phyloP scores from a whole-genome alignment of 2,888 invertebrate species.

The Pseudolycoriella hygida region DNA sequence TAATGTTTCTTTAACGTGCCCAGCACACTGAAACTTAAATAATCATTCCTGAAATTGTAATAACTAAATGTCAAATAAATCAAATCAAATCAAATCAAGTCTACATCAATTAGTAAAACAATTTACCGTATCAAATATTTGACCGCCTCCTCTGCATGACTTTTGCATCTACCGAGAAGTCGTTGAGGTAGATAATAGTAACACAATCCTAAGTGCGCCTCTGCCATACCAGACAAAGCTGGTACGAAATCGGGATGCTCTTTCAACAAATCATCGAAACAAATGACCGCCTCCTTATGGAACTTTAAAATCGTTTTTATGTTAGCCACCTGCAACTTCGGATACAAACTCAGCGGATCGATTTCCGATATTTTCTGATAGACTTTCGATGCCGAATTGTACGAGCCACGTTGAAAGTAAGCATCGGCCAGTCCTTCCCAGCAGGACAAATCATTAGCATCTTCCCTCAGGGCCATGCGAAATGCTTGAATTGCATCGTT shows the following conservation, averaged over 20 bases:
- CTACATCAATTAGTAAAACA: too few relatives aligned
- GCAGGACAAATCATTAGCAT: slow-evolving; percentile 50
- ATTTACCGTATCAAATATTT: slow-evolving; percentile 29
- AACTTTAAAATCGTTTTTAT: slow-evolving; percentile 36
- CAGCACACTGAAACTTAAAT: too few relatives aligned
- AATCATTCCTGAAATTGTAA: too few relatives aligned
- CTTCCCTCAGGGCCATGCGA: slow-evolving; percentile 48
- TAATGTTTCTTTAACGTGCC: too few relatives aligned
- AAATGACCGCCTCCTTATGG: slow-evolving; percentile 54
- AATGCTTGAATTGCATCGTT: slow-evolving; percentile 59
- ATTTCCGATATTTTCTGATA: slow-evolving; percentile 61
- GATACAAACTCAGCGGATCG: slow-evolving; percentile 44
- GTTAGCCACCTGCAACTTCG: slow-evolving; percentile 56
- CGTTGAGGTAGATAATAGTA: slow-evolving; percentile 45
- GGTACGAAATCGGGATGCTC: slow-evolving; percentile 42
- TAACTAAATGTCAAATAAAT: neutral
- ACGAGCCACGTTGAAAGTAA: slow-evolving; percentile 76
- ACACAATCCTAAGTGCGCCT: slow-evolving; percentile 58
- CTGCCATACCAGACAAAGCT: slow-evolving; percentile 64
- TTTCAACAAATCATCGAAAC: slow-evolving; percentile 42
- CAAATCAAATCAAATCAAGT: too few relatives aligned
- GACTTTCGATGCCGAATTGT: slow-evolving; percentile 72
- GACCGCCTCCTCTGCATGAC: slow-evolving; percentile 53
- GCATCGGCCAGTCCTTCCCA: slow-evolving; percentile 88
- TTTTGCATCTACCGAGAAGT: slow-evolving; percentile 51